Base-by-base conservation (phyloP, 2,797 vertebrate genomes). In the Hipposideros larvatus region DNA sequence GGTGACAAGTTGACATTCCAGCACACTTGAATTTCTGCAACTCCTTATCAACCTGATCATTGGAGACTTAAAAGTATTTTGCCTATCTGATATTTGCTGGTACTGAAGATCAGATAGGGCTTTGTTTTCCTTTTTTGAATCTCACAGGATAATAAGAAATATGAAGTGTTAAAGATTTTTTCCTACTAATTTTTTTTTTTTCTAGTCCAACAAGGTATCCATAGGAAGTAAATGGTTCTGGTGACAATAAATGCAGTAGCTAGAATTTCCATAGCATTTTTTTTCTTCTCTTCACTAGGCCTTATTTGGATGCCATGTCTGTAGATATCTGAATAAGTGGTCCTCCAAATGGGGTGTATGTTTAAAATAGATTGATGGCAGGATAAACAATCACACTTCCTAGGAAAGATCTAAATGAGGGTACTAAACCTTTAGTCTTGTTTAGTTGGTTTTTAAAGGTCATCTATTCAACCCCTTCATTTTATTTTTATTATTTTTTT, bases 361-460 rank as follows among this genome's bases (percentile, higher is more conserved):
- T 96, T 94, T 94, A 83, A 86, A 92, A 77, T 53, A 88, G 63
- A 84, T 43, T 22, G 16, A 51, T 82, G 65, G 31, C 51, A 86
- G 53, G 22, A 16, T 65, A 59, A 59, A 84, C 51, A 87, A 10
- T 91, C 21, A 43, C 5, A 10, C 10, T 91, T 71, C n/a, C 59
- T 79, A 61, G 46, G 57, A 43, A 66, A 86, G n/a, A 73, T 55
- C 31, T 87, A 59, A 94, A n/a, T 5, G 6, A 37, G 51, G n/a
- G 10, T n/a, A 24, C 82, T 51, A 46, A 70, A 68, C 79, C 92
- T 75, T 70, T 26, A 91, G 66, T 78, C 53, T 86, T 92, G 13
- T 77, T 95, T 80, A 68, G 26, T 97, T 96, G 34, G 24, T 83
- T 95, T 96, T 96, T 90, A 96, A 94, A 94, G 51, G 78, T 92